Conservation (phyloP, 1,140 invertebrate species). For the Hyphantria cunea region DNA sequence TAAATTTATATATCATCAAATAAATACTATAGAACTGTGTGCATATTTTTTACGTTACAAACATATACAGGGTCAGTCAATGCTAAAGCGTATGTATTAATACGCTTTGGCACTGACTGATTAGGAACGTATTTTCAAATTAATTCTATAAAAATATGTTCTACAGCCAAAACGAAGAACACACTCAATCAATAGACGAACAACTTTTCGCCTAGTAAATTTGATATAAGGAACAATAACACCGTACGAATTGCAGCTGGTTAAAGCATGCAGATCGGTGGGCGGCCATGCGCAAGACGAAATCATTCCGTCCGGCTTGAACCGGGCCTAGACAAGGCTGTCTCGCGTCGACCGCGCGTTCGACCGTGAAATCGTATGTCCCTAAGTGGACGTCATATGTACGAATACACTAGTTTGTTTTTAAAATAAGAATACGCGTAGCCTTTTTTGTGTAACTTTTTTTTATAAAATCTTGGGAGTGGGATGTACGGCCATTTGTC, state of each 20-base stretch:
- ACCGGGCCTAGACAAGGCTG: constrained; percentile 18
- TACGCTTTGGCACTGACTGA: too few relatives aligned
- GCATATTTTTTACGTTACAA: too few relatives aligned
- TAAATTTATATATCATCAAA: too few relatives aligned
- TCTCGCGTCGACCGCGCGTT: constrained; percentile 35
- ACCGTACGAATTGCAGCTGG: constrained; percentile 1
- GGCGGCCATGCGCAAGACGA: constrained; percentile 37
- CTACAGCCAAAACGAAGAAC: not conserved
- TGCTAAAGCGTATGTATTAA: too few relatives aligned
- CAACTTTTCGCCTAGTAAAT: constrained; percentile 10
- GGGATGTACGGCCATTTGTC: too few relatives aligned
- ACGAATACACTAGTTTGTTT: not conserved
- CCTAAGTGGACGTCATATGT: constrained; percentile 9
- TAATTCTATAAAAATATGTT: not conserved
- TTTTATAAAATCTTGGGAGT: too few relatives aligned
- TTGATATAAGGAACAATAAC: constrained; percentile 20
- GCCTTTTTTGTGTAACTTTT: too few relatives aligned
- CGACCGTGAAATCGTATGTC: constrained; percentile 36
- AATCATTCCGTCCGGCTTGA: constrained; percentile 47
- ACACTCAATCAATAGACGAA: not conserved
- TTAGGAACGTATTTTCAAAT: too few relatives aligned
- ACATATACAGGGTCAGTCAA: too few relatives aligned
- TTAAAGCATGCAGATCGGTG: constrained; percentile 31
- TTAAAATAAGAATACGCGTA: not conserved
- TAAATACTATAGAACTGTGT: too few relatives aligned